Evolutionary conservation across 2,113 vertebrate species (phyloP), one percentile per base, ranked within the genome.

Genomic region (Phocoena phocoena): DNA sequence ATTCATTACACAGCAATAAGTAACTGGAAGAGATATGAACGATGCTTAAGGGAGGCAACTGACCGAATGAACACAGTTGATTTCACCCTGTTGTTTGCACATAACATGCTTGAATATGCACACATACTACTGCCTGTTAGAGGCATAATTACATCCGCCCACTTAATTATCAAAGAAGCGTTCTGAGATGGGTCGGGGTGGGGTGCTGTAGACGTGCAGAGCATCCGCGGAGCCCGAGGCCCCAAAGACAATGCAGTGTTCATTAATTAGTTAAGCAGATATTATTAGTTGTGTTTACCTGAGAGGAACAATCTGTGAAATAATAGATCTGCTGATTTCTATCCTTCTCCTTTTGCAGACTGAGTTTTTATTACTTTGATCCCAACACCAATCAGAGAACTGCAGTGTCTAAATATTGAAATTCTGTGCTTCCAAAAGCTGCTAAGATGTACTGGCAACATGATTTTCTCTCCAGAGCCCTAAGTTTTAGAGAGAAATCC

Each of bases 321-420:
- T 26, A 70, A 55, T 36, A 90, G 47, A 60, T 14, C 33, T 91
- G 47, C 44, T n/a, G 71, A 26, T 68, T 90, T 90, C 73, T 80
- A 13, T 47, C 92, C 93, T 96, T 62, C 92, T 23, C 76, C 41
- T 62, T 62, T 86, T 41, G 76, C 63, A 86, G 0, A 0, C 1
- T 33, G 38, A 70, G 71, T 85, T 94, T 95, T 93, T 96, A 13
- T 98, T 97, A 6, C 28, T 96, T 95, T 95, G 88, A 50, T 88
- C 62, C 28, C 0, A 58, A 70, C 68, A 86, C 10, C 60, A 44
- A 67, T 41, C 3, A 41, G 33, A 87, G 92, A 92, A 79, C 21
- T 2, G 2, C 90, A 18, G 38, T 73, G 38, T 50, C 91, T 97
- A 79, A 44, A 53, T 88, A 74, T n/a, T 83, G 90, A 74, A 53